These are phyloP conservation scores for Furnarius figulus DNA, from an alignment of 2,113 vertebrate species.

Conservation along the genomic window DNA sequence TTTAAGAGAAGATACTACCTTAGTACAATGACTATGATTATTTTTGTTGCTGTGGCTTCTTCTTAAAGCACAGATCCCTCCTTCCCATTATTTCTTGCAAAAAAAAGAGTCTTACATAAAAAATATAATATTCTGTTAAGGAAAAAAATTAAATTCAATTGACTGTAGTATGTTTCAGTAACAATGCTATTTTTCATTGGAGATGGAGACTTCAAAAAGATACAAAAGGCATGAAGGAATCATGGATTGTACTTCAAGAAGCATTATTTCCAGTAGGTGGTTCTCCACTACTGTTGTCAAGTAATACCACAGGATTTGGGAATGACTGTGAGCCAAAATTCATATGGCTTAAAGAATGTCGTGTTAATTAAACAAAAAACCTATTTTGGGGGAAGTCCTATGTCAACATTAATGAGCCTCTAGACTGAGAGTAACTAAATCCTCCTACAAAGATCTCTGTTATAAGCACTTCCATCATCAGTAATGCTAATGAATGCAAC, in stretches of 20 bases:
- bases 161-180: background rate
- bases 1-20: background rate
- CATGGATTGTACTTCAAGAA: background rate
- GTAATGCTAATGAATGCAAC: background rate
- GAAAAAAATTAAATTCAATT: background rate
- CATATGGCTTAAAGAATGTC: background rate
- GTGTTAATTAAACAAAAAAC: background rate
- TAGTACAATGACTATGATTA: background rate
- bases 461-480: background rate
- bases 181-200: background rate
- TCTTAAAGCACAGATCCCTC: background rate
- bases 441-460: background rate
- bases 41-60: background rate
- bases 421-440: background rate
- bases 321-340: background rate
- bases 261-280: background rate
- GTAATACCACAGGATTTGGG: background rate
- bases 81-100: background rate
- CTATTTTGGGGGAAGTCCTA: background rate
- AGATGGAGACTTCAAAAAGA: background rate
- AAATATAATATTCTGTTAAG: background rate
- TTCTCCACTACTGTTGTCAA: background rate
- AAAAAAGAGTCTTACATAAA: background rate
- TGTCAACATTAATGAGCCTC: background rate
- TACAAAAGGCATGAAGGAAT: background rate